A percentile compares a stretch with the other conserved stretches of the same genome.
Evolutionary conservation across 2,113 vertebrate genomes (phyloP).

Genomic region (Callionymus lyra): DNA sequence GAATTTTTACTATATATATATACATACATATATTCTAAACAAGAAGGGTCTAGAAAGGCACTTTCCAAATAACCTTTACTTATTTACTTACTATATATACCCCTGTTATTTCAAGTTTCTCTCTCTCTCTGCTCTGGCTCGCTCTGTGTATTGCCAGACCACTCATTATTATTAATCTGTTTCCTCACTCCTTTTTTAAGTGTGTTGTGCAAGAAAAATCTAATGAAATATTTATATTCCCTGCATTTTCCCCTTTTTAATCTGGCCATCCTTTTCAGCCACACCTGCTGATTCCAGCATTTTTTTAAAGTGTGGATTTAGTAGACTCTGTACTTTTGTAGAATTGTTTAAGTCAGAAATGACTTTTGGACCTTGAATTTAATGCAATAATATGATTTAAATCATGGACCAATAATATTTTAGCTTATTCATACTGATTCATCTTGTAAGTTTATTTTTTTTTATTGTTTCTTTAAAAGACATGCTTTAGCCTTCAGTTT

Average conservation of each 20-base stretch:
- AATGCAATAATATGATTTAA: too few species aligned
- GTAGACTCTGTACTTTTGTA: constrained; percentile 19
- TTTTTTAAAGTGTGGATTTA: constrained; percentile 27
- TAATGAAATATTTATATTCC: constrained; percentile 47
- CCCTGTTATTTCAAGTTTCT: constrained; percentile 10
- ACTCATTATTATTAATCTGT: constrained; percentile 28
- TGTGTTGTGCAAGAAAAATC: constrained; percentile 19
- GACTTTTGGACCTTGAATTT: too few species aligned
- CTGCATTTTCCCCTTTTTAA: constrained; percentile 19
- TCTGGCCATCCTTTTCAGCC: constrained; percentile 27
- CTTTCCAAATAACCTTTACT: too few species aligned
- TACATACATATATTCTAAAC: too few species aligned
- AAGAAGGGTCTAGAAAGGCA: too few species aligned
- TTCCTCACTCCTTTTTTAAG: constrained; percentile 19
- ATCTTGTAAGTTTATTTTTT: too few species aligned
- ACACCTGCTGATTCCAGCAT: constrained; percentile 46
- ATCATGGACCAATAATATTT: constrained; percentile 5
- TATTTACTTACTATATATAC: neutral
- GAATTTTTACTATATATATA: constrained; percentile 26
- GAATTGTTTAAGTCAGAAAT: constrained; percentile 16
- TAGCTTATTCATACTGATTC: neutral
- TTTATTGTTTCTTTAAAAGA: too few species aligned
- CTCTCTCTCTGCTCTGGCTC: constrained; percentile 6
- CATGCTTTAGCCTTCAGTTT: too few species aligned
- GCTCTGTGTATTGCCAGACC: constrained; percentile 24